Base-by-base conservation (phyloP, 2,797 vertebrate genomes). In the Micropoecilia bifurca region DNA sequence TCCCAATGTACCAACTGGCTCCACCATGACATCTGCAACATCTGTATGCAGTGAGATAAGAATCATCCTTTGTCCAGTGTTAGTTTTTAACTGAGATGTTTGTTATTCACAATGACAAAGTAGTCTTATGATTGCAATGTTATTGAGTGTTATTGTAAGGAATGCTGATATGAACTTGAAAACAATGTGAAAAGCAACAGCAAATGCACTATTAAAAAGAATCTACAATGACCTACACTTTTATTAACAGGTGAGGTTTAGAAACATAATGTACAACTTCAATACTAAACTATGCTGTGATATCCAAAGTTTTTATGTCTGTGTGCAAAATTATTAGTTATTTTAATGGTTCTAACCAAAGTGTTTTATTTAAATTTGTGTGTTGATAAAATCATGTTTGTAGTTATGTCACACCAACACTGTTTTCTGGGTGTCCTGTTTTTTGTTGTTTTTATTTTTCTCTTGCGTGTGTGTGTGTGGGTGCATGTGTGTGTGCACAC, bases 341-440 rank as follows among this genome's bases (percentile, higher is more conserved):
- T 28, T 82, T 47, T 71, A 2, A 76, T 74, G 18, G 22, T 79
- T 45, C n/a, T 12, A 10, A 48, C 63, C 71, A 1, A 57, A 78
- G 72, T 50, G 7, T 9, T 63, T 74, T 30, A 4, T 9, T 71
- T 66, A 22, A 61, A 75, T 46, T 68, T 10, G 75, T 10, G 78
- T 50, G 77, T 48, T 82, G 25, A 76, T 63, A 22, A 50, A 50
- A 6, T 68, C 8, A n/a, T 68, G 18, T 75, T 33, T 46, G 53
- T 74, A 59, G 69, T 45, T 80, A 68, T 59, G 77, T 18, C 46
- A 20, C 2, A 46, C 73, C 88, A 77, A 90, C 71, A 47, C 13
- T 43, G 46, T 53, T 81, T 75, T 73, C 39, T 72, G 43, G 36
- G 46, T 69, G 59, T 57, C 68, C 1, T 46, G 43, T 46, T 57